Conservation (phyloP, 2,797 vertebrate genomes). For the Channallabes apus region DNA sequence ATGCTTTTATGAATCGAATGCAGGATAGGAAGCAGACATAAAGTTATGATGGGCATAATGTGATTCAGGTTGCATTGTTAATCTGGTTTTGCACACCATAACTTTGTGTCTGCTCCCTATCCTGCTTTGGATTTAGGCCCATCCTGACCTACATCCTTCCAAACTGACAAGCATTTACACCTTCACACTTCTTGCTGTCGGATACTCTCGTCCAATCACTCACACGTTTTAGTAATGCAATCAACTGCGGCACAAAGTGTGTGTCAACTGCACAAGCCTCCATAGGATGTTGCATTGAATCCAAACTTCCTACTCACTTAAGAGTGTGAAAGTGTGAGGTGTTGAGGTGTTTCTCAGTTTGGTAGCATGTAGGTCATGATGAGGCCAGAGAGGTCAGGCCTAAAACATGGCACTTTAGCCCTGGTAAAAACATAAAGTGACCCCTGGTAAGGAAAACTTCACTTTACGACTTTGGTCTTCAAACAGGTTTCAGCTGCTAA, state of each 20-base stretch:
- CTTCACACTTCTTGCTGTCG: too few relatives aligned
- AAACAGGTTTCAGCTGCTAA: neutral
- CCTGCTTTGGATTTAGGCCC: too few relatives aligned
- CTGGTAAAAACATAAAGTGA: neutral
- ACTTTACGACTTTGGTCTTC: neutral
- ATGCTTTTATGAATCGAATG: neutral
- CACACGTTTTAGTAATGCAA: too few relatives aligned
- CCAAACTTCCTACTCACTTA: too few relatives aligned
- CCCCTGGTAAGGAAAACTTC: neutral
- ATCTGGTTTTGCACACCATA: neutral
- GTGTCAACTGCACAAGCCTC: too few relatives aligned
- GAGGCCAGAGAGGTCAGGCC: neutral
- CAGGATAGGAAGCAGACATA: neutral
- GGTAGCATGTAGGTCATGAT: neutral
- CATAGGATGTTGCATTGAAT: too few relatives aligned
- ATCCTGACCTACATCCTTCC: too few relatives aligned
- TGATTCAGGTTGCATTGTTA: neutral
- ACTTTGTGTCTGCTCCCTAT: too few relatives aligned
- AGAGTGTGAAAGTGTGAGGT: neutral
- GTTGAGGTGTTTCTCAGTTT: neutral
- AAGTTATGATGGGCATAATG: neutral
- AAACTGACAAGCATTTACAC: too few relatives aligned
- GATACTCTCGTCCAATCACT: too few relatives aligned
- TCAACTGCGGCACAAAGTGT: too few relatives aligned
- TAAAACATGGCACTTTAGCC: neutral